These are phyloP conservation scores for Elephas maximus DNA, from an alignment of 2,113 vertebrate genomes.

Conservation along the genomic window DNA sequence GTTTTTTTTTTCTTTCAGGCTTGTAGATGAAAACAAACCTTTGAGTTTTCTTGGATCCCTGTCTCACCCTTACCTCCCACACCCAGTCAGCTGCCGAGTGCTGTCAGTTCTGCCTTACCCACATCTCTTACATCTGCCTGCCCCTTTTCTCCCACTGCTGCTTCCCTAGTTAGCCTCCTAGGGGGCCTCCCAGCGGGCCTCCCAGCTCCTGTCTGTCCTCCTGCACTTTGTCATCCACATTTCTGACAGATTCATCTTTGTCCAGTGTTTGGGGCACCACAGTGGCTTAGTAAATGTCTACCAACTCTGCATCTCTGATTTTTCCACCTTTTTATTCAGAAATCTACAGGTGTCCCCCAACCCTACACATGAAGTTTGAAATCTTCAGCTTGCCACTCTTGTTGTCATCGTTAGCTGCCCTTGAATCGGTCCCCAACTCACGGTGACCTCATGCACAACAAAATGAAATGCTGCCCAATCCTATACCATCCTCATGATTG, in stretches of 20 bases:
- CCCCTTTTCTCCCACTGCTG: background rate
- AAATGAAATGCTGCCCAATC: too few relatives aligned
- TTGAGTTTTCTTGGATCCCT: background rate
- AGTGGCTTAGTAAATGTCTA: background rate
- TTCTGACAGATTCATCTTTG: background rate
- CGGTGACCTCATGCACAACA: too few relatives aligned
- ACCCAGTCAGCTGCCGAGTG: background rate
- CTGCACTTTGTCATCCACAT: background rate
- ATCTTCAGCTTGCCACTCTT: background rate
- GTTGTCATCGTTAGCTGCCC: too few relatives aligned
- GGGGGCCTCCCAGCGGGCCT: background rate
- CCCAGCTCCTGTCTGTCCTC: conserved; percentile 22
- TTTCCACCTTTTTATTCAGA: background rate
- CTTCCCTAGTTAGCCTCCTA: background rate
- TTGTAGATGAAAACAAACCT: conserved; percentile 39
- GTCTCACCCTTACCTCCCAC: background rate
- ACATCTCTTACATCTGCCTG: rapidly evolving
- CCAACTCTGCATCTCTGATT: background rate
- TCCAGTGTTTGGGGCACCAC: background rate
- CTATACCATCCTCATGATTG: too few relatives aligned
- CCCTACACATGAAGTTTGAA: background rate
- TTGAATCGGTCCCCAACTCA: too few relatives aligned
- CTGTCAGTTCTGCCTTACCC: background rate
- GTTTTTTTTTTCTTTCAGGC: background rate
- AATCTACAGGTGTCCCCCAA: background rate